Evolutionary conservation across 2,888 invertebrate genomes (phyloP).

Genomic region (Mesorhabditis belari): DNA sequence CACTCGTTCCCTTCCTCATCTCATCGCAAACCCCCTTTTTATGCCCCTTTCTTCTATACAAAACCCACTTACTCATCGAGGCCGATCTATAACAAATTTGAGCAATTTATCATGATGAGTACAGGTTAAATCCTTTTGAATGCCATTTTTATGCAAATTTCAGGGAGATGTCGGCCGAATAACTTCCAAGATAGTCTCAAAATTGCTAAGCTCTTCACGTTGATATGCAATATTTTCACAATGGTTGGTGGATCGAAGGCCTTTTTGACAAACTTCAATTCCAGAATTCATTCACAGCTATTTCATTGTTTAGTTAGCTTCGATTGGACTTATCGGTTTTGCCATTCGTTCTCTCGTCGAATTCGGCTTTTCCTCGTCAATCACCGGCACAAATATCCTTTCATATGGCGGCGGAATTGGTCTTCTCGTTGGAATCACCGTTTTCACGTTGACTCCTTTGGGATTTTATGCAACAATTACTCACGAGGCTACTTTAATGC

Average conservation of each 20-base stretch:
- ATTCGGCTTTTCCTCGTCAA: slow-evolving; percentile 8
- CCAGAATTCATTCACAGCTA: too few species aligned
- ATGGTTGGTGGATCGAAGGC: not conserved
- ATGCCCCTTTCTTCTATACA: too few species aligned
- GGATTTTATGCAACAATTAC: slow-evolving; percentile 18
- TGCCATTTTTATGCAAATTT: too few species aligned
- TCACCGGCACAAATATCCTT: slow-evolving; percentile 14
- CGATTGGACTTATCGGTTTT: slow-evolving; percentile 15
- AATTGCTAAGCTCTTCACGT: not conserved
- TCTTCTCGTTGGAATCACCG: slow-evolving; percentile 11
- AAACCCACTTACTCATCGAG: too few species aligned
- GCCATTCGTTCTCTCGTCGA: slow-evolving; percentile 15
- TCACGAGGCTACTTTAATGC: slow-evolving; percentile 12
- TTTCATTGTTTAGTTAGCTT: slow-evolving; percentile 14
- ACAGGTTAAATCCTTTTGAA: too few species aligned
- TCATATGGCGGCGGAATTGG: slow-evolving; percentile 7
- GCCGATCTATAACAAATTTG: too few species aligned
- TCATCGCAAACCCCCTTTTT: too few species aligned
- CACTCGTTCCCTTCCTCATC: too few species aligned
- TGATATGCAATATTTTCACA: not conserved
- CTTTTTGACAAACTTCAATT: not conserved
- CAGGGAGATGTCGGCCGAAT: not conserved
- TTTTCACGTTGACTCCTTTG: slow-evolving; percentile 16
- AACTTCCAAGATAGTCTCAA: not conserved
- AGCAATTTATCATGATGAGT: too few species aligned